Conservation (phyloP, 2,888 invertebrate genomes). For the Habrosyne pyritoides region DNA sequence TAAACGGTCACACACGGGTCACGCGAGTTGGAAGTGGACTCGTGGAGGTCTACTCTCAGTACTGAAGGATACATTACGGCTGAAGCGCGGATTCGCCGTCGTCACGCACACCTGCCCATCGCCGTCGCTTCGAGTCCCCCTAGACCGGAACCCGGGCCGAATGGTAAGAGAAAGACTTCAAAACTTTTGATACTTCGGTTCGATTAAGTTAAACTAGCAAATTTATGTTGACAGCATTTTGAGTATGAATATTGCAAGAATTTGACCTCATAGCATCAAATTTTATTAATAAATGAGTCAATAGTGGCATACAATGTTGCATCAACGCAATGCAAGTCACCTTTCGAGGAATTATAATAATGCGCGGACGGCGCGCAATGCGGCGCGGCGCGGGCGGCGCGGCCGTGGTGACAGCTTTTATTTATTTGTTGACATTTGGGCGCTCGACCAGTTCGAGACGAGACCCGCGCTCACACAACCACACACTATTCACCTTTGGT, state of each 20-base stretch:
- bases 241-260: neutral
- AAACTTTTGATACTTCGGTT: neutral
- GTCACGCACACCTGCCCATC: too few species aligned
- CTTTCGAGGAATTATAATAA: slow-evolving; percentile 3
- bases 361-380: neutral
- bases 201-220: neutral
- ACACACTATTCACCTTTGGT: neutral
- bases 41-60: neutral
- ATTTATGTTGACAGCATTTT: neutral
- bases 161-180: neutral
- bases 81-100: too few species aligned
- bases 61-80: too few species aligned
- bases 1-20: neutral
- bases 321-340: neutral
- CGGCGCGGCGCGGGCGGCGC: neutral
- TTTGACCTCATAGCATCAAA: neutral
- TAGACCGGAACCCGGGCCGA: neutral
- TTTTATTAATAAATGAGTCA: neutral
- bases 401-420: neutral
- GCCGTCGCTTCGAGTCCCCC: too few species aligned
- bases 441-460: neutral
- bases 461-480: neutral
- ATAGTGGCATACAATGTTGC: neutral
- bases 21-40: neutral
- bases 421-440: neutral